Percentiles rank a stretch among this genome's conserved stretches.
Conservation (phyloP, 2,797 vertebrate species). For the Carcharodon carcharias region DNA sequence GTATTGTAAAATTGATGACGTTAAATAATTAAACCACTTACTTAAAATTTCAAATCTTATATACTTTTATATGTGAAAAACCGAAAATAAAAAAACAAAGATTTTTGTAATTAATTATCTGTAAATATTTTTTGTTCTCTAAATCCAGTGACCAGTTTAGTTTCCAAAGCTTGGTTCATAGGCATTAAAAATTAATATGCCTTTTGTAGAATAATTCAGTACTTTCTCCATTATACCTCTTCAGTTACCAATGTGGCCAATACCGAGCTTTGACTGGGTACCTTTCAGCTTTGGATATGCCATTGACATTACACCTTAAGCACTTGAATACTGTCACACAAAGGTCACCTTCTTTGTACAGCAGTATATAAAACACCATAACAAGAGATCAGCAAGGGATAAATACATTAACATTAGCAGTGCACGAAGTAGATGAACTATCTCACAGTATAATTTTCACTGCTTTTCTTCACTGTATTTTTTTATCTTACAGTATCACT, state of each 20-base stretch:
- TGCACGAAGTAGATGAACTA: not conserved
- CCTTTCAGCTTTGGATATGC: not conserved
- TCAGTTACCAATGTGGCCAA: not conserved
- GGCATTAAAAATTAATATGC: not conserved
- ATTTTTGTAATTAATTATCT: not conserved
- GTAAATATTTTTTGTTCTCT: not conserved
- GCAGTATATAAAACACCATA: not conserved
- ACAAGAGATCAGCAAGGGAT: not conserved
- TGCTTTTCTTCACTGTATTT: not conserved
- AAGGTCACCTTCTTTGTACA: not conserved
- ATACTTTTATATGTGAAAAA: not conserved
- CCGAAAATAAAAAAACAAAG: too few relatives aligned
- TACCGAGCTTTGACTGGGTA: not conserved
- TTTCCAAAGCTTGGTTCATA: not conserved
- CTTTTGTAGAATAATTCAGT: not conserved
- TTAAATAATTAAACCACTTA: slow-evolving; percentile 15
- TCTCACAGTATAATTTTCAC: not conserved
- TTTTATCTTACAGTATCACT: not conserved
- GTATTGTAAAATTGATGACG: slow-evolving; percentile 17
- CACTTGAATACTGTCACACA: not conserved
- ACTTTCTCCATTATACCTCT: not conserved
- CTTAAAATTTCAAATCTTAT: not conserved
- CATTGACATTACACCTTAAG: not conserved
- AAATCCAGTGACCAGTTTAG: not conserved
- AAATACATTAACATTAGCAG: not conserved